Base-by-base conservation (phyloP, 2,797 vertebrate genomes). In the Xiphophorus birchmanni region DNA sequence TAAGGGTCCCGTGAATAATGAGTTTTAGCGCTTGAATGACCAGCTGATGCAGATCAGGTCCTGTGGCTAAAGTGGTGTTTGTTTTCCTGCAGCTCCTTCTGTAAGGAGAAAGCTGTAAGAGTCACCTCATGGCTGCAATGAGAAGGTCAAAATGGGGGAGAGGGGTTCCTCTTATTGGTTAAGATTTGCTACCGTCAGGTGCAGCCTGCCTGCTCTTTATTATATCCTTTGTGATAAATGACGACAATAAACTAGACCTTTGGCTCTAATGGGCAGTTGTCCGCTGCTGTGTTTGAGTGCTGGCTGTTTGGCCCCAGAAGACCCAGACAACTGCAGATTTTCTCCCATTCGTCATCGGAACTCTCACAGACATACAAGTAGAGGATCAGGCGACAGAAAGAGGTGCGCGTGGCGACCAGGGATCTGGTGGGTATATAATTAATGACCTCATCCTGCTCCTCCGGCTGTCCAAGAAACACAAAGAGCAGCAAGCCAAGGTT, bases 351-450 rank as follows among this genome's bases (percentile, higher is more conserved):
- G 75, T 91, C 89, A 81, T 85, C 78, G 77, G 83, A 84, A 80
- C 87, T 81, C 84, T 88, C 83, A 78, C 69, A 76, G 58, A 83
- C 58, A 85, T 76, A 10, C 37, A 8, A 78, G 77, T 77, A 73
- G 80, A 78, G 42, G 76, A 84, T 81, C 85, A 93, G 90, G 90
- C 92, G 88, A 86, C 11, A 76, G 60, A 80, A 84, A 74, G 80
- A 83, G 76, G 76, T 71, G 82, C 50, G 80, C 58, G 80, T 32
- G 73, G 82, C 77, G 83, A 86, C 86, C 84, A 84, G 82, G 69
- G 81, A 80, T 73, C 71, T 77, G 80, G 84, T 86, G 88, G 81
- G 75, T 93, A 79, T 92, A 92, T 95, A 92, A 95, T 94, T 94
- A 92, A 94, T 94, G 91, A 92, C 88, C 91, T 92, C 87, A 88